These are phyloP conservation scores for Noctua fimbriata DNA, from an alignment of 2,888 invertebrate species.

Conservation along the genomic window DNA sequence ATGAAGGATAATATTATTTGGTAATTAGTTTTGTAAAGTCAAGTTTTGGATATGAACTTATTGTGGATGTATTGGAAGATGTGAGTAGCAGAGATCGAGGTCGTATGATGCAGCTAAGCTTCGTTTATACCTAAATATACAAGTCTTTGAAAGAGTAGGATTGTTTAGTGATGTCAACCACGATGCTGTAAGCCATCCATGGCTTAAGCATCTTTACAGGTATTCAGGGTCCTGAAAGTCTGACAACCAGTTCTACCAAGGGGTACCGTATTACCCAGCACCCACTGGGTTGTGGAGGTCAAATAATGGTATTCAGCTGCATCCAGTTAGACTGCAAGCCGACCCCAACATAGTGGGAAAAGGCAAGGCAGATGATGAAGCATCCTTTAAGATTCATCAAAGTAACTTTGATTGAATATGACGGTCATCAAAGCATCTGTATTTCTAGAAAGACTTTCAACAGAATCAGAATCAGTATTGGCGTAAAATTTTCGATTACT, in stretches of 20 bases:
- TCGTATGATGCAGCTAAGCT: too few species aligned
- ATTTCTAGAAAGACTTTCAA: neutral
- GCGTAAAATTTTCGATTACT: neutral
- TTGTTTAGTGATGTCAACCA: neutral
- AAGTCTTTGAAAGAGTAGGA: neutral
- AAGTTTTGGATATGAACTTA: neutral
- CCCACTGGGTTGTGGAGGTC: too few species aligned
- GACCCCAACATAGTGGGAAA: neutral
- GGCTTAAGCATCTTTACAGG: neutral
- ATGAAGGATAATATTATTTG: constrained; percentile 41
- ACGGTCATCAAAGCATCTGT: neutral
- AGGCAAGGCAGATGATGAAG: neutral
- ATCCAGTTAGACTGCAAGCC: too few species aligned
- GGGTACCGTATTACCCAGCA: too few species aligned
- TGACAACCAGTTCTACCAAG: too few species aligned
- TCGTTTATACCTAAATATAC: neutral
- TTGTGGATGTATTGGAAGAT: neutral
- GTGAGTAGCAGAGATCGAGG: neutral
- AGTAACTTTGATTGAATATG: neutral
- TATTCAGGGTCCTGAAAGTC: too few species aligned
- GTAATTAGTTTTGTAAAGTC: constrained; percentile 34
- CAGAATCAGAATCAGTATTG: neutral
- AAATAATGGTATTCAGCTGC: neutral
- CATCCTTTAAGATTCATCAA: neutral
- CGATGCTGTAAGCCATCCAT: neutral